A percentile compares a stretch with the other conserved stretches of the same genome.
Evolutionary conservation across 2,888 invertebrate genomes (phyloP).

Genomic region (Pseudococcus jackbeardsleyi): DNA sequence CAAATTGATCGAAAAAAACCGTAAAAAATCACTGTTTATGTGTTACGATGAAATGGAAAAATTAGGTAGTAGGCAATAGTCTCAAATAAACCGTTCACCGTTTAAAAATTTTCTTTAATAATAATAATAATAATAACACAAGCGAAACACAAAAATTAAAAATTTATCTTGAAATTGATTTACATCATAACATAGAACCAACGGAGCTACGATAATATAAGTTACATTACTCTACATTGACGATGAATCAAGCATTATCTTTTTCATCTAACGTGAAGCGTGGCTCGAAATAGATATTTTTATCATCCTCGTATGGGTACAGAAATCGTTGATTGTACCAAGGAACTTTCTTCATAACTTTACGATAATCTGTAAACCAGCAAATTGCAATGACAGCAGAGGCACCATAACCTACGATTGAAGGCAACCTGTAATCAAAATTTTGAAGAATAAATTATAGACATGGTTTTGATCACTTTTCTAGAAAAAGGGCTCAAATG

Average conservation of each 20-base stretch:
- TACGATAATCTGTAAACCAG: slow-evolving; percentile 24
- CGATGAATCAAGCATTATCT: background rate
- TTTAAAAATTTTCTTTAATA: background rate
- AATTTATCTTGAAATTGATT: background rate
- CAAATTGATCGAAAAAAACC: too few relatives aligned
- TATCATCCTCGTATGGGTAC: slow-evolving; percentile 19
- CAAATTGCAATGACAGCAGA: background rate
- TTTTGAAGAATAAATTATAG: background rate
- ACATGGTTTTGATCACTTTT: background rate
- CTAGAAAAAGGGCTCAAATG: background rate
- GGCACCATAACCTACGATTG: background rate
- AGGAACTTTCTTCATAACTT: slow-evolving; percentile 40
- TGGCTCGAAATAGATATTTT: slow-evolving; percentile 1
- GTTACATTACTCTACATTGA: background rate
- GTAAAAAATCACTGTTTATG: too few relatives aligned
- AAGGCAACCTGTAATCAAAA: slow-evolving; percentile 27
- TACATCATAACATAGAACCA: background rate
- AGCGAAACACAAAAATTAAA: background rate
- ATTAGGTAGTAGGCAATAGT: too few relatives aligned
- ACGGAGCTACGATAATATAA: background rate
- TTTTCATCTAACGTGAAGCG: slow-evolving; percentile 7
- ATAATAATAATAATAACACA: slow-evolving; percentile 7
- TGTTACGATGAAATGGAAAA: too few relatives aligned
- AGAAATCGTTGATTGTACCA: slow-evolving; percentile 30
- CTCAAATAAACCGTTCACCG: too few relatives aligned